These are phyloP conservation scores for Drosophila eohydei DNA, from an alignment of 2,888 invertebrate species.

Conservation along the genomic window DNA sequence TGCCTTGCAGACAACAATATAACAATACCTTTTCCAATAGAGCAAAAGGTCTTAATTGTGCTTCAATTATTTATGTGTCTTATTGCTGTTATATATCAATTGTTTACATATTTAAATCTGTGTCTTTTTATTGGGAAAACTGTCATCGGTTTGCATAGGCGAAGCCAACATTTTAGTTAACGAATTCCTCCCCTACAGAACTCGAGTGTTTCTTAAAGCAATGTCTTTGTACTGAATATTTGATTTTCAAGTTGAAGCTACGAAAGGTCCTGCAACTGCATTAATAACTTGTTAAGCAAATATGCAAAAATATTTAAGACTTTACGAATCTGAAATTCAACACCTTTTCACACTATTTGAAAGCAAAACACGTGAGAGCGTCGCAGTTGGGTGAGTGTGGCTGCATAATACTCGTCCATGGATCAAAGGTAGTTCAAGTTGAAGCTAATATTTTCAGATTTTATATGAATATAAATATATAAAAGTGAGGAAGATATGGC, in stretches of 20 bases:
- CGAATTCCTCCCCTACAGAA: conserved; percentile 5
- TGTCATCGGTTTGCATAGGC: conserved; percentile 11
- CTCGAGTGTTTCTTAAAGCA: background rate
- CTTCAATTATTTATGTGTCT: conserved; percentile 10
- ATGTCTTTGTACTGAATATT: conserved; percentile 5
- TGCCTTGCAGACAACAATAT: background rate
- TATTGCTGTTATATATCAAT: conserved; percentile 9
- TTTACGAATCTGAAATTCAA: conserved; percentile 2
- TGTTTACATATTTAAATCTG: conserved; percentile 15
- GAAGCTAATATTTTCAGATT: background rate
- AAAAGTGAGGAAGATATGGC: too few species aligned
- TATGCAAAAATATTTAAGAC: conserved; percentile 9
- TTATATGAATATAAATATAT: too few species aligned
- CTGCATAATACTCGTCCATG: background rate
- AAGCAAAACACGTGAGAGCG: background rate
- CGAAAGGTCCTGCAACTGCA: conserved; percentile 2
- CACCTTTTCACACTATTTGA: background rate
- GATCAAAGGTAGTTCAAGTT: background rate
- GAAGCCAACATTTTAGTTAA: background rate
- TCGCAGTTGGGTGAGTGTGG: too few species aligned
- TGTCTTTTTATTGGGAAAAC: conserved; percentile 22
- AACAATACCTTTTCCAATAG: background rate
- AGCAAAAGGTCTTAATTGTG: conserved; percentile 1
- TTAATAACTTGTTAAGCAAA: conserved; percentile 6
- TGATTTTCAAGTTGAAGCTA: background rate